phyloP scores from a whole-genome alignment of 2,888 invertebrate species.

The Cataglyphis altisquamis region DNA sequence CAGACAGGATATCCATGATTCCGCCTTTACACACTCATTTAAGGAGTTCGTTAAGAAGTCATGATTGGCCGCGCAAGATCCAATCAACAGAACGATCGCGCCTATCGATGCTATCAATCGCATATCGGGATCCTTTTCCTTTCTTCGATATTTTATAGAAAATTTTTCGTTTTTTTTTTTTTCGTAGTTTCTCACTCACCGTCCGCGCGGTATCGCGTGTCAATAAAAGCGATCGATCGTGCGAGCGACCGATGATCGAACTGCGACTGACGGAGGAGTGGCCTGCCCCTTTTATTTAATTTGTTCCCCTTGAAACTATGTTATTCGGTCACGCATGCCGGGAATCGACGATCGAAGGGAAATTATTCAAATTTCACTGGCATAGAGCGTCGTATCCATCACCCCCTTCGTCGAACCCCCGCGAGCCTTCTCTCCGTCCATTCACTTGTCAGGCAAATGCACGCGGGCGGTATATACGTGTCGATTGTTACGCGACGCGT shows the following conservation, averaged over 20 bases:
- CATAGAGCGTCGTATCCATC: slow-evolving; percentile 67
- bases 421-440: slow-evolving; percentile 2
- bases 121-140: slow-evolving; percentile 34
- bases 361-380: slow-evolving; percentile 86
- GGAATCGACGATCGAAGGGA: slow-evolving; percentile 84
- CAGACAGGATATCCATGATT: slow-evolving; percentile 91
- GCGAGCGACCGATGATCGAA: slow-evolving; percentile 83
- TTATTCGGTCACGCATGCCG: slow-evolving; percentile 86
- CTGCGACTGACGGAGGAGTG: slow-evolving; percentile 86
- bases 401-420: slow-evolving; percentile 40
- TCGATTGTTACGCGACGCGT: slow-evolving; percentile 67
- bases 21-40: slow-evolving; percentile 91
- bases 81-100: slow-evolving; percentile 86
- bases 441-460: slow-evolving; percentile 54
- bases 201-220: slow-evolving; percentile 36
- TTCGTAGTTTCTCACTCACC: neutral
- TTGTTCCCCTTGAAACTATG: slow-evolving; percentile 84
- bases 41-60: slow-evolving; percentile 85
- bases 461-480: slow-evolving; percentile 46
- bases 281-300: slow-evolving; percentile 86
- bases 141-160: slow-evolving; percentile 17
- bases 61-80: slow-evolving; percentile 86
- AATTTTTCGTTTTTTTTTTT: neutral
- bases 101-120: slow-evolving; percentile 70
- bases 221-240: slow-evolving; percentile 71